These are phyloP conservation scores for Coturnix japonica DNA, from an alignment of 2,113 vertebrate genomes.

Conservation along the genomic window DNA sequence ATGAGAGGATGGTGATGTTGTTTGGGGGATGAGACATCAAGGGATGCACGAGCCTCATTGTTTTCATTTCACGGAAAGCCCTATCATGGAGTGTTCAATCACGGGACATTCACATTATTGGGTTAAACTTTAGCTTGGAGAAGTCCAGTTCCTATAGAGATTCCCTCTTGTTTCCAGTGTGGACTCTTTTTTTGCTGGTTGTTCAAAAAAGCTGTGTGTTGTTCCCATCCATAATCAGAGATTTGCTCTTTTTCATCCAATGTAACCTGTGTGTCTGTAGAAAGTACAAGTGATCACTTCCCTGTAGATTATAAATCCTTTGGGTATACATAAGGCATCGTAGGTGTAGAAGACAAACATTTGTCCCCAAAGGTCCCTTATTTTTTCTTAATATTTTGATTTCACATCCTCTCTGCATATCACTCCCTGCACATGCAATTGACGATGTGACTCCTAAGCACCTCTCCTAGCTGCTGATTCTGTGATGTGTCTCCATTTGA, in stretches of 20 bases:
- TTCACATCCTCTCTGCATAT: constrained; percentile 36
- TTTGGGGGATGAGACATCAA: background rate
- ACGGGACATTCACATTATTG: background rate
- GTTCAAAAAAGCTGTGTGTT: background rate
- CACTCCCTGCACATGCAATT: constrained; percentile 54
- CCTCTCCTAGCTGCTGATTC: constrained; percentile 49
- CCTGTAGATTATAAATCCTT: constrained; percentile 40
- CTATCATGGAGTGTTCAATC: background rate
- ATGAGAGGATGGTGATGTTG: background rate
- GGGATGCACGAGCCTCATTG: background rate
- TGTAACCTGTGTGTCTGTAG: background rate
- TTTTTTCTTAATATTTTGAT: constrained; percentile 65
- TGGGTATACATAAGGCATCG: background rate
- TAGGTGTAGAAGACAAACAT: constrained; percentile 25
- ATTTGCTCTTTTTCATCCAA: constrained; percentile 38
- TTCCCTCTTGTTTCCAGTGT: background rate
- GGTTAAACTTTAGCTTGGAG: background rate
- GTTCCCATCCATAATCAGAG: background rate
- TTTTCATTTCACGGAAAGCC: background rate
- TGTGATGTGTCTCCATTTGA: constrained; percentile 16
- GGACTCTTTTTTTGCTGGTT: constrained; percentile 11
- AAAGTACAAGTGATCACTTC: constrained; percentile 24
- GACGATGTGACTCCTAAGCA: constrained; percentile 34
- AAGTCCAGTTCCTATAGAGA: background rate
- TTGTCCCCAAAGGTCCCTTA: constrained; percentile 46